Base-by-base conservation (phyloP, 2,797 vertebrate species). In the Siniperca undulata region DNA sequence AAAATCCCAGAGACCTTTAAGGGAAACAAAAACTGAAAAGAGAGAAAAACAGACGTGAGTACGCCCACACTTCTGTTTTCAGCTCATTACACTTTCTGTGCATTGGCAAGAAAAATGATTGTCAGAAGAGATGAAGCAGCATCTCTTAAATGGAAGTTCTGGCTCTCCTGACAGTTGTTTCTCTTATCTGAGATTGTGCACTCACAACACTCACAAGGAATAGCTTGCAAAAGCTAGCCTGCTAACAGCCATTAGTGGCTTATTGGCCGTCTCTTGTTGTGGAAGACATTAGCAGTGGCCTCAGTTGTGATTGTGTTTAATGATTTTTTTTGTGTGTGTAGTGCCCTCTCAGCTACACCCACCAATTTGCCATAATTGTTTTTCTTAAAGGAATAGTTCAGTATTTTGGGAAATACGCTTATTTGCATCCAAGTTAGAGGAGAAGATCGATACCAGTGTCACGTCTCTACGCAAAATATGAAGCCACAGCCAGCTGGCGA, bases 41-140 rank as follows among this genome's bases (percentile, higher is more conserved):
- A 75, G 61, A 88, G 60, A 74, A 67, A 90, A 91, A 85, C 85
- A 85, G 84, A 91, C 91, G 85, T 69, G 68, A 76, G 42, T 56
- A 92, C 87, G 38, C 89, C 89, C 89, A 90, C 86, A 77, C 81
- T 48, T 78, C 78, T 86, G 80, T 87, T 82, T 92, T 82, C 83
- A 81, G 81, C 86, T 90, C 77, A 84, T 92, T 89, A 79, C 16
- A 27, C 65, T 86, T 71, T 70, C 75, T 80, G 53, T 69, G 70
- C 77, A 72, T 76, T 30, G 60, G 83, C 46, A 75, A 60, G 81
- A 75, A 56, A 67, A 82, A 68, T 55, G 64, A 87, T 83, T 53
- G 34, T 42, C 70, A 53, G 72, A 81, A 70, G 53, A 81, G 74
- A 65, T 44, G 74, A 78, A 65, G 78, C 67, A 40, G 64, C 46